These are phyloP conservation scores for Leucosticte australis DNA, from an alignment of 2,113 vertebrate species.

Conservation along the genomic window DNA sequence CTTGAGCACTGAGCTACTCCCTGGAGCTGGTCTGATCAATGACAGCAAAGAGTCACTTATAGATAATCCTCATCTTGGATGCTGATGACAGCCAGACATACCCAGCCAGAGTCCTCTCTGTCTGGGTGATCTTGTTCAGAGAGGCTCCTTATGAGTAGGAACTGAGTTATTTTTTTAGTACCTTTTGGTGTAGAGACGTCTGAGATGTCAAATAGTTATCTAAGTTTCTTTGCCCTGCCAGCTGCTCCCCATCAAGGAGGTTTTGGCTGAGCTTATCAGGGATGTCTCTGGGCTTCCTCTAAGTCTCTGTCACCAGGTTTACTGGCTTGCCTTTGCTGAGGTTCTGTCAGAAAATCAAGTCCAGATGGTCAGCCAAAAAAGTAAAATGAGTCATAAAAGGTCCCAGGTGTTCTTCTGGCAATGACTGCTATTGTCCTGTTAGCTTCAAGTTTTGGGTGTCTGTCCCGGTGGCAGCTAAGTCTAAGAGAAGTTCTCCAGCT, in stretches of 20 bases:
- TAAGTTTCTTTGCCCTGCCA: neutral
- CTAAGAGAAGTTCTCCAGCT: neutral
- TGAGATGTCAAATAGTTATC: neutral
- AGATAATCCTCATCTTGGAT: neutral
- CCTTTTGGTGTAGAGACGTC: rapidly evolving
- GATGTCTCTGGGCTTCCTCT: neutral
- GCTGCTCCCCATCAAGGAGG: neutral
- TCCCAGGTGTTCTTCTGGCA: neutral
- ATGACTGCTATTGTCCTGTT: neutral
- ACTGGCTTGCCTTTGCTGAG: rapidly evolving
- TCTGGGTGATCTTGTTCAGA: neutral
- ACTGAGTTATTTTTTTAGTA: neutral
- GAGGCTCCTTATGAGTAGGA: neutral
- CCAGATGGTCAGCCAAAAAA: neutral
- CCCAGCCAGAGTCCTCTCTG: rapidly evolving
- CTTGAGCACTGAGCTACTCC: neutral
- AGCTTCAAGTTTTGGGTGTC: neutral
- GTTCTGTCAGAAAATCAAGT: neutral
- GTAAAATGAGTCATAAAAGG: neutral
- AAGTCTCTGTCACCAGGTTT: rapidly evolving
- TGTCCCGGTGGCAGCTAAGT: neutral
- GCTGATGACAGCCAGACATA: neutral
- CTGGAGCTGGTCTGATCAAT: neutral
- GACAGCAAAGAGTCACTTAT: rapidly evolving
- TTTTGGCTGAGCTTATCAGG: neutral